Evolutionary conservation across 1,140 invertebrate species (phyloP), one percentile per base, ranked within the genome.

Genomic region (Drosophila insularis): DNA sequence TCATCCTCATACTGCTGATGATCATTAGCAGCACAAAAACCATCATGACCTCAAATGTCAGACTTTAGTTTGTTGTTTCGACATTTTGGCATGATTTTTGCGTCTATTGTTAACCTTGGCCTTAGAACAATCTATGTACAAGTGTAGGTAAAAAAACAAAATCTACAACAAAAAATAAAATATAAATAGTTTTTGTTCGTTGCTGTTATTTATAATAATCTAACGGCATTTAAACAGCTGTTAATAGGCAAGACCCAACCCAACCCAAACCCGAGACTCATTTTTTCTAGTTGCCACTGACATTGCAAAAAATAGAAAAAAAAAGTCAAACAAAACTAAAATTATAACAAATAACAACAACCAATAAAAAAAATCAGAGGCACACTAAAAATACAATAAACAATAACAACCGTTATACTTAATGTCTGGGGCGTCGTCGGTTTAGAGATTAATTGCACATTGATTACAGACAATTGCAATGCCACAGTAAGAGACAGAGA

Each of bases 391-490:
- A 71, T 37, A 69, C 75, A 82, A 64, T 74, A 81, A 69, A 61
- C 35, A 53, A 68, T 65, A 71, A 65, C 71, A 71, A 68, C 81
- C 78, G 82, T 86, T 86, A 87, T 66, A 31, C 14, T 10, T 17
- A 32, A 17, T 31, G 81, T 80, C 81, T 85, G 74, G 50, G 81
- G 67, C 66, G 71, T 67, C 66, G 68, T 67, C 81, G 69, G 78
- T 72, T 27, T 76, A 87, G 82, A 87, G 87, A 58, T 35, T 86
- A 86, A 86, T 86, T 87, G 82, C 82, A 87, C 63, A 68, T 73
- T 82, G 82, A 86, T 86, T 86, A 87, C 67, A 73, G 71, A 70
- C 82, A 79, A 86, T 71, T 81, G 67, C 82, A 87, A 79, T 87
- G 82, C 58, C 66, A 77, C 71, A 69, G 71, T 62, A 50, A 43